Evolutionary conservation across 2,113 vertebrate genomes (phyloP), one percentile per base, ranked within the genome.

Genomic region (Mus pahari): DNA sequence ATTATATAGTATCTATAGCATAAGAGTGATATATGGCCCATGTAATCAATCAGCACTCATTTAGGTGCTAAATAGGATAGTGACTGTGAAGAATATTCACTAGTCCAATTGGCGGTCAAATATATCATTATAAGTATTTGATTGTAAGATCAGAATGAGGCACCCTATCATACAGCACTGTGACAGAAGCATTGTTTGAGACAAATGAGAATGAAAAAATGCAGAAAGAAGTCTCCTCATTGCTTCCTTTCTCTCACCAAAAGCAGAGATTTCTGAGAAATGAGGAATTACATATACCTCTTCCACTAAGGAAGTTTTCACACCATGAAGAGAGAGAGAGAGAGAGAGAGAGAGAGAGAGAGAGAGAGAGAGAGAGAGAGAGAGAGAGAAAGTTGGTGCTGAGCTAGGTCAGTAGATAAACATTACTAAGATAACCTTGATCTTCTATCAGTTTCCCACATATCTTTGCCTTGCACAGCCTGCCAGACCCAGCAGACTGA

Each of bases 1-100:
- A 74, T 93, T 86, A 89, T 94, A 96, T 89, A 96, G 83, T 64
- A 95, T 79, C 79, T 84, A 50, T 53, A 86, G 17, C 26, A 48
- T 66, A 26, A 45, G 60, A 33, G 74, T 58, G 84, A 86, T 58
- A 68, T 78, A 88, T 83, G 94, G 92, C 26, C 39, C 31, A n/a
- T 58, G 9, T 86, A 66, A 91, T 58, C 81, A 89, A 94, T 86
- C 33, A 94, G 17, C 70, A 94, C 14, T 84, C 86, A 92, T 60
- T 90, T 91, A 55, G 50, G 92, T 42, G 78, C 50, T 82, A 93
- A 97, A 78, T 74, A 13, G 87, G 31, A 93, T 16, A 82, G n/a
- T 70, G 17, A 95, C 62, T 70, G 14, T 71, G 33, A 87, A 64
- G 50, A 96, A 81, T 70, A 82, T 53, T 74, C 66, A 83, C 62